Base-by-base conservation (phyloP, 2,113 vertebrate species). In the Strix aluco region DNA sequence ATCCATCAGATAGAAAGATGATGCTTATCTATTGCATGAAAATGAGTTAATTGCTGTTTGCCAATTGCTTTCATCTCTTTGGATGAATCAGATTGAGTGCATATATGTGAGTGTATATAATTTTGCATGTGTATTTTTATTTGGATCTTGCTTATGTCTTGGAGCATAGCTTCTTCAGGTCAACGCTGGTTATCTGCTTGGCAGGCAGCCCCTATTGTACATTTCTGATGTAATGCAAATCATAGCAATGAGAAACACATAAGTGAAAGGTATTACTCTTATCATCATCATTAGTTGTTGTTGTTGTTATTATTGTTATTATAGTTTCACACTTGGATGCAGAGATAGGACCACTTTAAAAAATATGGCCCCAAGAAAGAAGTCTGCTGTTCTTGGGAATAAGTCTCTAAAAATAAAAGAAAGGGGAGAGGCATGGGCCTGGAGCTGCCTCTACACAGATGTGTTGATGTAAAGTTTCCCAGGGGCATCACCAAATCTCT, bases 31-130 rank as follows among this genome's bases (percentile, higher is more conserved):
- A 29, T 92, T 95, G 95, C 94, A 97, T 85, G 89, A 95, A 96
- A 96, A 97, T 89, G 81, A 95, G 91, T 97, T 96, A 96, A 97
- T 97, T 97, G 96, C 81, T 94, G 91, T 96, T 97, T 97, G 94
- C 95, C 94, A 96, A 95, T 91, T 96, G 92, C 97, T 97, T 97
- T 97, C 97, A 97, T 94, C 94, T 96, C 92, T 89, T 89, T 86
- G 89, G 91, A 96, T 97, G 94, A 97, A 97, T 94, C 95, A 96
- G 92, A 96, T 94, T 70, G 73, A 93, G 81, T 80, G 87, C 92
- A 88, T 94, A 93, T 94, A 96, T 70, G 90, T 77, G 20, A 96
- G 73, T 94, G 79, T 88, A 88, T 92, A 94, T 96, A 96, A 94
- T 96, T 97, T 96, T 93, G 91, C 86, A 59, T 92, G 81, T 91